Conservation (phyloP, 2,888 invertebrate species). For the Hirtodrosophila cameraria region DNA sequence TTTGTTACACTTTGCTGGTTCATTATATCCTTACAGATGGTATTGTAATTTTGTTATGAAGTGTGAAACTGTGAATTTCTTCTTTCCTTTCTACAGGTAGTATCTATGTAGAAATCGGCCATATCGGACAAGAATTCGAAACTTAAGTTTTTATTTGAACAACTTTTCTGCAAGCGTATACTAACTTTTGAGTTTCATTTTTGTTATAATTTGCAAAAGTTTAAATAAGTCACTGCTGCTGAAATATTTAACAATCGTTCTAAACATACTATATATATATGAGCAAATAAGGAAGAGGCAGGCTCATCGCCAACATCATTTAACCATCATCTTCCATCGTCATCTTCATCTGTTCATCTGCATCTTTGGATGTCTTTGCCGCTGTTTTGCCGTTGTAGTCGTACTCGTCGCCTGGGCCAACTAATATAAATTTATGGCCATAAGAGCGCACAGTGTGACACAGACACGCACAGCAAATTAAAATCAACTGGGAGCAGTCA, state of each 20-base stretch:
- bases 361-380: slow-evolving; percentile 49
- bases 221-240: slow-evolving; percentile 12
- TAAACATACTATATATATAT: slow-evolving; percentile 14
- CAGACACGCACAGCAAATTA: slow-evolving; percentile 76
- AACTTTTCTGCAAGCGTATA: too few relatives aligned
- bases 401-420: slow-evolving; percentile 20
- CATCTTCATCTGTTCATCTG: slow-evolving; percentile 47
- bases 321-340: slow-evolving; percentile 24
- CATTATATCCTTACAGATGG: too few relatives aligned
- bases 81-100: too few relatives aligned
- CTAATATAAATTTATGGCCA: slow-evolving; percentile 74
- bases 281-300: slow-evolving; percentile 33
- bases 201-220: slow-evolving; percentile 15
- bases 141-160: too few relatives aligned
- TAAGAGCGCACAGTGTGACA: slow-evolving; percentile 62
- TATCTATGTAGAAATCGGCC: too few relatives aligned
- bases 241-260: slow-evolving; percentile 52
- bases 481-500: slow-evolving; percentile 81
- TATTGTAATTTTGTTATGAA: too few relatives aligned
- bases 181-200: neutral
- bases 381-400: neutral
- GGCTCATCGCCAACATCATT: slow-evolving; percentile 22
- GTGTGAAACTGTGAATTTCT: too few relatives aligned
- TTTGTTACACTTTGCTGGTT: too few relatives aligned
- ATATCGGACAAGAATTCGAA: too few relatives aligned